Evolutionary conservation across 2,888 invertebrate genomes (phyloP).

Genomic region (Conchocele bisecta): DNA sequence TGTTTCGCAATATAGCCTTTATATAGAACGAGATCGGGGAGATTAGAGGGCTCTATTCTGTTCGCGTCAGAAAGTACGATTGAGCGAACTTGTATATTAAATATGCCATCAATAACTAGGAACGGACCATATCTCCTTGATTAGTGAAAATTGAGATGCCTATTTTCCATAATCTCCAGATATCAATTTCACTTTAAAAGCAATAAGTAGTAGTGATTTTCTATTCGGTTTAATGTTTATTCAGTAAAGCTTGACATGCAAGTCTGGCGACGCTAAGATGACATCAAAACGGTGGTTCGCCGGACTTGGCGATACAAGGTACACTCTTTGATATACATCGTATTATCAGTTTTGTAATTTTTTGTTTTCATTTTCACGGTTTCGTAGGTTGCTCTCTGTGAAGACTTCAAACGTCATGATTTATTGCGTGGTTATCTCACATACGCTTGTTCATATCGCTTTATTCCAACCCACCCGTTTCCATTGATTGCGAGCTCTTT

Average conservation of each 20-base stretch:
- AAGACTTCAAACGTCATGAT: too few relatives aligned
- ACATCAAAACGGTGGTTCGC: too few relatives aligned
- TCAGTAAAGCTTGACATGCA: slow-evolving; percentile 1
- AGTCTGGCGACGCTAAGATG: slow-evolving; percentile 7
- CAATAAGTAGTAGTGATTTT: slow-evolving; percentile 11
- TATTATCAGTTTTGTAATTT: too few relatives aligned
- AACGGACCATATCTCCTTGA: slow-evolving; percentile 2
- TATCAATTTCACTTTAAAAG: neutral
- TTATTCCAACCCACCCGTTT: too few relatives aligned
- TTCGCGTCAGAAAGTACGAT: slow-evolving; percentile 7
- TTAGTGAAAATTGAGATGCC: slow-evolving; percentile 9
- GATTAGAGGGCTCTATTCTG: slow-evolving; percentile 10
- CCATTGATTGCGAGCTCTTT: too few relatives aligned
- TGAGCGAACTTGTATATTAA: slow-evolving; percentile 7
- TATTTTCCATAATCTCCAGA: neutral
- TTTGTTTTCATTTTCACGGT: too few relatives aligned
- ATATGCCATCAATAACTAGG: neutral
- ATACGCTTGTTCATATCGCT: too few relatives aligned
- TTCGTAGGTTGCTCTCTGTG: too few relatives aligned
- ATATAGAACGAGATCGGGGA: slow-evolving; percentile 2
- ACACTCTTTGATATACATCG: too few relatives aligned
- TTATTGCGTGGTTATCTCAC: too few relatives aligned
- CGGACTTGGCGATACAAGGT: too few relatives aligned
- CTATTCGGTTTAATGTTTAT: slow-evolving; percentile 6
- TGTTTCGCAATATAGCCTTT: slow-evolving; percentile 1